Evolutionary conservation across 1,140 invertebrate species (phyloP), one percentile per base, ranked within the genome.

Genomic region (Phocides pigmalion): DNA sequence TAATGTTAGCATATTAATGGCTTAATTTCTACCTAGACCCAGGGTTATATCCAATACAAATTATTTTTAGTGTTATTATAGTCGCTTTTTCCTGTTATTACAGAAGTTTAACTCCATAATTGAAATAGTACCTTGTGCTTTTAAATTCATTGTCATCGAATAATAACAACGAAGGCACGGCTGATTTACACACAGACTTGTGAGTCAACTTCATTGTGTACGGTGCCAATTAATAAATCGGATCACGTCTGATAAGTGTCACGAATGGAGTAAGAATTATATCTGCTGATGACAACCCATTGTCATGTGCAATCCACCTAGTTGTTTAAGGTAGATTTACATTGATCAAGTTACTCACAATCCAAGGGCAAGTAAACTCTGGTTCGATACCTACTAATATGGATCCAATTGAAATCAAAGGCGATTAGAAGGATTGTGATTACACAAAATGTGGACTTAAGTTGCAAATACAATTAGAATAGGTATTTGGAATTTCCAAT

Each of bases 181-280:
- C 9, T 28, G 53, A 58, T 42, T 58, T 58, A 58, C 39, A 44
- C 53, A 58, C 39, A 44, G 47, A 32, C 25, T 12, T 25, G 17
- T 62, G 50, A 71, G 49, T 63, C 62, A 51, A 63, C 28, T 50
- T 61, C 41, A 63, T 68, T 61, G 61, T 63, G 50, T 68, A 37
- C 19, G 54, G 42, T 68, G 12, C 39, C 64, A 63, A 81, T 79
- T 83, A 76, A 79, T 74, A 72, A 83, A 77, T 79, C 81, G 49
- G 70, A 72, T 71, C 81, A 81, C 81, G 79, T 76, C 58, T 65
- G 62, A 71, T 66, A 74, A 72, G 68, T 68, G 73, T 71, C 75
- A 72, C 54, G 68, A 63, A 61, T 78, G 70, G 76, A 78, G 74
- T 81, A 82, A 81, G 74, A 81, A 74, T 69, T 79, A 78, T 78